phyloP scores from a whole-genome alignment of 53 echinoderm and acorn worm species.

The Paelopatides confundens region DNA sequence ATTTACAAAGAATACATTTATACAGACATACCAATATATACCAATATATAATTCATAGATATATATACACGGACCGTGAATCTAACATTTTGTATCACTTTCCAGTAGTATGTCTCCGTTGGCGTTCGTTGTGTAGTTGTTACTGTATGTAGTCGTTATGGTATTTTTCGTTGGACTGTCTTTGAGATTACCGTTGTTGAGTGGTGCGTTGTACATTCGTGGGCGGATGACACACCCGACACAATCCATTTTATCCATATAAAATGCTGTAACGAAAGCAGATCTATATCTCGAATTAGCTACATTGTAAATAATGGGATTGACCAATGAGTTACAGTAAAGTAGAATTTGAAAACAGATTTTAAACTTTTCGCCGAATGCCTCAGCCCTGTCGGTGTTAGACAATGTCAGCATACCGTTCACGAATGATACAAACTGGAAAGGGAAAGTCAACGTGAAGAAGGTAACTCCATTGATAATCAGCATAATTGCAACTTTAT shows the following conservation, averaged over 20 bases:
- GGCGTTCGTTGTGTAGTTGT: conserved; percentile 23
- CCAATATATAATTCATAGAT: too few species aligned
- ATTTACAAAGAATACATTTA: too few species aligned
- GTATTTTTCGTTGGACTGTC: conserved; percentile 42
- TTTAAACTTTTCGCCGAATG: not conserved
- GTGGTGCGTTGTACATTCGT: conserved; percentile 14
- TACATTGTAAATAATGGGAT: conserved; percentile 90
- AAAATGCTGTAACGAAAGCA: conserved; percentile 71
- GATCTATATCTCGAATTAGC: conserved; percentile 82
- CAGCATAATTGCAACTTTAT: conserved; percentile 82
- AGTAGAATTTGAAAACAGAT: conserved; percentile 47
- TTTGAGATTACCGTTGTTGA: conserved; percentile 9
- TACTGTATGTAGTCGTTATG: conserved; percentile 32
- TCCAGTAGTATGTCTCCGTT: conserved; percentile 29
- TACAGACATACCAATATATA: too few species aligned
- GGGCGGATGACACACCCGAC: not conserved
- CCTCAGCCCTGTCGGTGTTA: not conserved
- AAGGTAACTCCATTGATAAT: conserved; percentile 85
- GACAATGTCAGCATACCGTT: not conserved
- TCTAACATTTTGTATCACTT: not conserved
- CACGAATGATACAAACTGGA: conserved; percentile 66
- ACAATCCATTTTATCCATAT: not conserved
- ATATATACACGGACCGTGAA: too few species aligned
- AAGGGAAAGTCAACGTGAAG: conserved; percentile 74
- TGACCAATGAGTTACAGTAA: conserved; percentile 79